Conservation (phyloP, 2,888 invertebrate genomes). For the Eurytoma adleriae region DNA sequence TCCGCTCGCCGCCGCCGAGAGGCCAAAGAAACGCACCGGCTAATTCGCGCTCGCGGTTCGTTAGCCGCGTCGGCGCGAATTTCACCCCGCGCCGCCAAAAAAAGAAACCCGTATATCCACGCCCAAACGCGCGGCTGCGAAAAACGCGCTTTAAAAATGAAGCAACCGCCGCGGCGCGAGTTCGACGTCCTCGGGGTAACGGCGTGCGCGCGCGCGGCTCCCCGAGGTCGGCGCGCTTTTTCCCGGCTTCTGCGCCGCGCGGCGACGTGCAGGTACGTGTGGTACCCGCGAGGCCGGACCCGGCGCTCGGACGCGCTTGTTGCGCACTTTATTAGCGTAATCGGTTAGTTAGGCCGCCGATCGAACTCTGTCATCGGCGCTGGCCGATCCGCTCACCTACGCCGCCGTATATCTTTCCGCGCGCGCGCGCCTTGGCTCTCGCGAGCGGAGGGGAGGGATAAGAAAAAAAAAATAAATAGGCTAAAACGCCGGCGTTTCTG, state of each 20-base stretch:
- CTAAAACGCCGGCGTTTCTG: conserved; percentile 15
- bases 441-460: background rate
- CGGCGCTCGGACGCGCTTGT: background rate
- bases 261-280: background rate
- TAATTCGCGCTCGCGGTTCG: conserved; percentile 11
- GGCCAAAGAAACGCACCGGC: background rate
- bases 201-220: background rate
- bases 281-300: conserved; percentile 7
- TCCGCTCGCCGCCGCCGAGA: background rate
- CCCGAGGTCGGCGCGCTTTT: too few relatives aligned
- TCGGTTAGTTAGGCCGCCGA: conserved; percentile 41
- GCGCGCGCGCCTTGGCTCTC: too few relatives aligned
- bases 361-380: background rate
- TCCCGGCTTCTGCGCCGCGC: background rate
- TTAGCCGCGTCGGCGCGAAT: background rate
- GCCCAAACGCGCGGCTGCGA: background rate
- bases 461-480: background rate
- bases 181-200: background rate
- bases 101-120: conserved; percentile 11
- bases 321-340: conserved; percentile 26
- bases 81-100: background rate
- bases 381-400: too few relatives aligned
- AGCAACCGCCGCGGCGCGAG: conserved; percentile 4
- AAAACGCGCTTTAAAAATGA: conserved; percentile 15
- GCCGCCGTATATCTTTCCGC: too few relatives aligned